Conservation (phyloP, 2,113 vertebrate species). For the Phaethornis superciliosus region DNA sequence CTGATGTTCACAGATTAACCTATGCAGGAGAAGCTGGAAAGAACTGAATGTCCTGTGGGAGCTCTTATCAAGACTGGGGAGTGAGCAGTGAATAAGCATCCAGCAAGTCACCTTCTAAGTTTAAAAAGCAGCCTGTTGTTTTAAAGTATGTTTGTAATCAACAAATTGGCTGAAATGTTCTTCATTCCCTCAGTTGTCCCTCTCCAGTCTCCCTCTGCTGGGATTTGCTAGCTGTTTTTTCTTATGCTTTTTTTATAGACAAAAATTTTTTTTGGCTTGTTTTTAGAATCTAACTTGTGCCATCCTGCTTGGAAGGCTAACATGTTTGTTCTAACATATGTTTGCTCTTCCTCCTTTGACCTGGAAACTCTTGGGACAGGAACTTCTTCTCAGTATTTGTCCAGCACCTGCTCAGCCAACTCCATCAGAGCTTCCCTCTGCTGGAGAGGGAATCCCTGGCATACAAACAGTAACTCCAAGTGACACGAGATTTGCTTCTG, state of each 20-base stretch:
- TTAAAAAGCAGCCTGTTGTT: slow-evolving; percentile 39
- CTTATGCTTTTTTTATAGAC: neutral
- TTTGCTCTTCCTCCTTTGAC: slow-evolving; percentile 16
- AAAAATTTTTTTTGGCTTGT: neutral
- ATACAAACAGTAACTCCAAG: neutral
- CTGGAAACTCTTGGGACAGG: slow-evolving; percentile 5
- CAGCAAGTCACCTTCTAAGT: slow-evolving; percentile 37
- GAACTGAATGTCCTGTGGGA: slow-evolving; percentile 63
- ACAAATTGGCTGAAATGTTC: slow-evolving; percentile 6
- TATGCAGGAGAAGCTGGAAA: slow-evolving; percentile 37
- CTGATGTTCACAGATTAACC: slow-evolving; percentile 60
- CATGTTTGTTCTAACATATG: neutral
- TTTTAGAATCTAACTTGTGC: neutral
- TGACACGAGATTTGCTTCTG: neutral
- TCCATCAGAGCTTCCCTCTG: neutral
- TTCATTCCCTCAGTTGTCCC: neutral
- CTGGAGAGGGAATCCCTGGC: neutral
- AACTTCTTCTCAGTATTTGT: neutral
- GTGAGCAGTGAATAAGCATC: slow-evolving; percentile 33
- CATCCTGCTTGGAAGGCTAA: neutral
- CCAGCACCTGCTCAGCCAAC: neutral
- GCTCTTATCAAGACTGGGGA: slow-evolving; percentile 48
- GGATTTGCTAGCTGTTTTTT: neutral
- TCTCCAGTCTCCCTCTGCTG: slow-evolving; percentile 3
- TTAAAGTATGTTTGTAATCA: slow-evolving; percentile 13